A percentile compares a stretch with the other conserved stretches of the same genome.
These are phyloP conservation scores for Crotalus tigris DNA, from an alignment of 2,113 vertebrate species.

Conservation along the genomic window DNA sequence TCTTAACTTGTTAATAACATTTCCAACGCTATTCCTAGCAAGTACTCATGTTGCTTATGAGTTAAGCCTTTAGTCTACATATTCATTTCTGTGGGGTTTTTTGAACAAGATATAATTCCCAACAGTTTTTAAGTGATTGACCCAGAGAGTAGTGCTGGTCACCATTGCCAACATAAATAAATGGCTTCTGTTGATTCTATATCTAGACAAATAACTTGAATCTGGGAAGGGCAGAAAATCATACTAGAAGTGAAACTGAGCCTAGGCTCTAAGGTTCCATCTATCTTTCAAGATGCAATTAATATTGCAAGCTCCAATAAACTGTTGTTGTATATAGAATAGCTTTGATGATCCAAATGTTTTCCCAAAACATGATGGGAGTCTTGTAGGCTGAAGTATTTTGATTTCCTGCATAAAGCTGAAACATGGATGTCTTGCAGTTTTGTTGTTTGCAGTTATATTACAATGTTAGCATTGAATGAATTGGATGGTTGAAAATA, in stretches of 20 bases:
- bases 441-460: background rate
- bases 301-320: background rate
- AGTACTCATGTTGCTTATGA: constrained; percentile 58
- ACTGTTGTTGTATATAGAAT: background rate
- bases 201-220: constrained; percentile 60
- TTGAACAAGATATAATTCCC: constrained; percentile 66
- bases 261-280: background rate
- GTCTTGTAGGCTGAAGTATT: background rate
- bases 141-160: constrained; percentile 71
- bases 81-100: constrained; percentile 58
- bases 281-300: background rate
- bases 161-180: constrained; percentile 79
- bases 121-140: constrained; percentile 70
- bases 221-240: background rate
- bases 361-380: background rate
- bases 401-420: background rate
- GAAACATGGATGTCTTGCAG: background rate
- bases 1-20: constrained; percentile 57
- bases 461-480: background rate
- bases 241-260: background rate
- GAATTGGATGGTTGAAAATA: background rate
- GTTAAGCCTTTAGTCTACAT: constrained; percentile 63
- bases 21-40: constrained; percentile 46
- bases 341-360: background rate
- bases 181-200: constrained; percentile 63